Evolutionary conservation across 2,888 invertebrate species (phyloP), one percentile per base, ranked within the genome.

Genomic region (Diplazon laetatorius): DNA sequence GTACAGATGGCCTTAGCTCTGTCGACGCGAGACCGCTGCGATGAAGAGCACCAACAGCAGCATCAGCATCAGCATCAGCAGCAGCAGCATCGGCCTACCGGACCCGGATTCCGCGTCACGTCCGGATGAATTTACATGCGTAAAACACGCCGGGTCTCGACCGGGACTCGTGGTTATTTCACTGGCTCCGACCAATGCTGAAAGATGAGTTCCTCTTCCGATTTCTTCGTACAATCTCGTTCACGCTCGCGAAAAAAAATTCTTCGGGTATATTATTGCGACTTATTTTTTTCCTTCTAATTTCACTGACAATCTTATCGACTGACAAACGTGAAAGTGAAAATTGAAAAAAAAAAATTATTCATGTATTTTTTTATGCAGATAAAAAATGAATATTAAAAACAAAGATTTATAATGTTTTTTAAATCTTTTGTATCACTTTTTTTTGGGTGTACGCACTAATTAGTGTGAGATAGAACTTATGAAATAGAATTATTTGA

Each of bases 81-180:
- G 65, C 68, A 78, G 60, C 78, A 76, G 69, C 73, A 73, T 79
- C 63, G 6, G 22, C 4, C 42, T 22, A 16, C 30, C 80, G 82
- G 80, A 83, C 77, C 74, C 84, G 83, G 83, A 9, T 84, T n/a
- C n/a, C 85, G 86, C 89, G 89, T 90, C 90, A 90, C 88, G 87
- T 90, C 89, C 90, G 90, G 88, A 88, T 87, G 88, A 89, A 89
- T 90, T 89, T 89, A 87, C 87, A 89, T 87, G 87, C 87, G 86
- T 88, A 85, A 87, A 89, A 86, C n/a, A n/a, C 86, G 86, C 72
- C 78, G 78, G 76, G 76, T 78, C 66, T 83, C 83, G 85, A 84
- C 75, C 84, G 84, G 82, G 82, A 83, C 80, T 82, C 78, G 82
- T 78, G 80, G 81, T 30, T 81, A 82, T 16, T 59, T 71, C 66